These are phyloP conservation scores for Olivierus martensii DNA, from an alignment of 1,140 invertebrate species.

Conservation along the genomic window DNA sequence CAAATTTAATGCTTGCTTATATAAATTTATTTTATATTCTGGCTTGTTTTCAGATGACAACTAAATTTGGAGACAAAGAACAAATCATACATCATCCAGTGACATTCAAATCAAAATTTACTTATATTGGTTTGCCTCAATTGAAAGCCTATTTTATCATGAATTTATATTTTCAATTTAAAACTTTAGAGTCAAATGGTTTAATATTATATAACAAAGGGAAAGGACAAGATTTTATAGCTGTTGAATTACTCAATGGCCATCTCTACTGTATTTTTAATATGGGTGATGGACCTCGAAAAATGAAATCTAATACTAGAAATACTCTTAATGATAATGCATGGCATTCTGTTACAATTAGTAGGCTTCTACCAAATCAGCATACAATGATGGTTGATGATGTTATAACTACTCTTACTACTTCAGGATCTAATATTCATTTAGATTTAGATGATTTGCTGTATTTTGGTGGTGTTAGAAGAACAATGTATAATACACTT, in stretches of 20 bases:
- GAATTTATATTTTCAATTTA: slow-evolving; percentile 84
- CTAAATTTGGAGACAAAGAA: slow-evolving; percentile 44
- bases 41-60: slow-evolving; percentile 41
- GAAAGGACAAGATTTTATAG: slow-evolving; percentile 87
- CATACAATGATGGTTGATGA: slow-evolving; percentile 86
- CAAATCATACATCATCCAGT: slow-evolving; percentile 73
- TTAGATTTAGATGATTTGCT: slow-evolving; percentile 77
- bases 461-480: slow-evolving; percentile 75
- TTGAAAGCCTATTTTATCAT: slow-evolving; percentile 82
- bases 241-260: slow-evolving; percentile 81
- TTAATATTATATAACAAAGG: slow-evolving; percentile 86
- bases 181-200: slow-evolving; percentile 80
- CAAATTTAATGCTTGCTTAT: no score
- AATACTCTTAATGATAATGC: slow-evolving; percentile 78
- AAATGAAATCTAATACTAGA: slow-evolving; percentile 60
- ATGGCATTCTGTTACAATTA: slow-evolving; percentile 87
- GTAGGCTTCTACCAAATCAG: slow-evolving; percentile 66
- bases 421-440: slow-evolving; percentile 59
- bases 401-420: slow-evolving; percentile 49
- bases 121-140: slow-evolving; percentile 73
- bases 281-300: slow-evolving; percentile 77
- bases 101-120: slow-evolving; percentile 82
- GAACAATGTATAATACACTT: slow-evolving; percentile 58
- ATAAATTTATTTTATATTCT: neutral
- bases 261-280: slow-evolving; percentile 85